These are phyloP conservation scores for Cryptomyrus ogoouensis DNA, from an alignment of 2,113 vertebrate species.

Conservation along the genomic window DNA sequence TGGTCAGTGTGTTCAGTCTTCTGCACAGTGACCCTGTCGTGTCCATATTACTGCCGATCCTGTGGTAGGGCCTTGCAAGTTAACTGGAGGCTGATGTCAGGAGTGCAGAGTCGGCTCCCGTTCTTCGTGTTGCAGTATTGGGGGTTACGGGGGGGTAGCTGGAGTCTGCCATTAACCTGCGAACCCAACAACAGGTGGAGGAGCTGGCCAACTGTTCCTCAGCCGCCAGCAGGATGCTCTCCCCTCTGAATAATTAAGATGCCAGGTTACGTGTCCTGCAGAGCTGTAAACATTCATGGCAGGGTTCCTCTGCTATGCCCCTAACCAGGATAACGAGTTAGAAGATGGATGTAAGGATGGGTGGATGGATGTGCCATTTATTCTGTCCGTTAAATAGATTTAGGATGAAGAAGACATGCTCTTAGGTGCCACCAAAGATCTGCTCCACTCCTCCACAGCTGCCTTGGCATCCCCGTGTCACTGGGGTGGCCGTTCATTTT, in stretches of 20 bases:
- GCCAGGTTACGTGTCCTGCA: neutral
- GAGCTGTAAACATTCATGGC: neutral
- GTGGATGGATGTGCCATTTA: neutral
- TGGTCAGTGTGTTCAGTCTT: neutral
- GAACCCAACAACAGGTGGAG: neutral
- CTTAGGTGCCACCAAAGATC: neutral
- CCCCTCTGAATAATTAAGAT: slow-evolving; percentile 1
- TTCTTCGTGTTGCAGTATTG: neutral
- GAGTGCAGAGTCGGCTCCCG: neutral
- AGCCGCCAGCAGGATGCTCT: neutral
- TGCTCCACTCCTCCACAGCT: neutral
- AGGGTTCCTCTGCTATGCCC: neutral
- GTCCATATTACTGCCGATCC: neutral
- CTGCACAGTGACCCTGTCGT: neutral
- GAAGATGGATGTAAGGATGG: neutral
- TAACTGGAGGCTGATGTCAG: neutral
- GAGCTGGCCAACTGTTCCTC: neutral
- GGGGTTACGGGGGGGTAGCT: neutral
- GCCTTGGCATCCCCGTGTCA: neutral
- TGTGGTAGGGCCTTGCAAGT: neutral
- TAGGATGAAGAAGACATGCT: neutral
- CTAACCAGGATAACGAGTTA: neutral
- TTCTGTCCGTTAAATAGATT: neutral
- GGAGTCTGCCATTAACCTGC: slow-evolving; percentile 20
- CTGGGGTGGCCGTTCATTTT: neutral